phyloP scores from a whole-genome alignment of 2,113 vertebrate species.

The Crotalus horridus region DNA sequence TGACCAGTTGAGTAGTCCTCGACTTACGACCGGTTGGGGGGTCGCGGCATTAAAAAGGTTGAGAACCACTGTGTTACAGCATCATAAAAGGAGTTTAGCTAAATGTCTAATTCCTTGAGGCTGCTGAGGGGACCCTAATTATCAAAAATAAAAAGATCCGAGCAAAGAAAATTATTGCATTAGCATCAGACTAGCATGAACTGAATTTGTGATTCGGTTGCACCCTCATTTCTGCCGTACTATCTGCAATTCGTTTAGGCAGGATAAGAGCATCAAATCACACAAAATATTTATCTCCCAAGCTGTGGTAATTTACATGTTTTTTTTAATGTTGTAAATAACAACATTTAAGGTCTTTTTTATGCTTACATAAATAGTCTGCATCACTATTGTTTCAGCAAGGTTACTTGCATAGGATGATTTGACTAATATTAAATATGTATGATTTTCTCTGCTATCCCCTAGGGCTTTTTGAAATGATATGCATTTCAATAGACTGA shows the following conservation, averaged over 20 bases:
- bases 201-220: not conserved
- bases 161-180: not conserved
- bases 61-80: not conserved
- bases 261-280: constrained; percentile 30
- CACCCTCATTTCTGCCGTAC: not conserved
- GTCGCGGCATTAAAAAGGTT: too few relatives aligned
- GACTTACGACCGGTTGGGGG: too few relatives aligned
- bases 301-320: constrained; percentile 52
- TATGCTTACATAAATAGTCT: constrained; percentile 53
- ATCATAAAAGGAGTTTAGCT: not conserved
- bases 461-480: constrained; percentile 49
- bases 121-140: not conserved
- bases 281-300: constrained; percentile 32
- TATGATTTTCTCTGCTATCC: constrained; percentile 57
- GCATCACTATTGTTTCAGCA: constrained; percentile 58
- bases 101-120: not conserved
- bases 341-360: constrained; percentile 30
- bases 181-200: not conserved
- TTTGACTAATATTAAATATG: constrained; percentile 66
- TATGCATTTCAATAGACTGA: constrained; percentile 61
- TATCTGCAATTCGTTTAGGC: constrained; percentile 28
- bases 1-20: too few relatives aligned
- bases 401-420: constrained; percentile 54
- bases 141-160: not conserved
- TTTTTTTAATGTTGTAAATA: constrained; percentile 50